These are phyloP conservation scores for Apamea monoglypha DNA, from an alignment of 2,888 invertebrate genomes.

Conservation along the genomic window DNA sequence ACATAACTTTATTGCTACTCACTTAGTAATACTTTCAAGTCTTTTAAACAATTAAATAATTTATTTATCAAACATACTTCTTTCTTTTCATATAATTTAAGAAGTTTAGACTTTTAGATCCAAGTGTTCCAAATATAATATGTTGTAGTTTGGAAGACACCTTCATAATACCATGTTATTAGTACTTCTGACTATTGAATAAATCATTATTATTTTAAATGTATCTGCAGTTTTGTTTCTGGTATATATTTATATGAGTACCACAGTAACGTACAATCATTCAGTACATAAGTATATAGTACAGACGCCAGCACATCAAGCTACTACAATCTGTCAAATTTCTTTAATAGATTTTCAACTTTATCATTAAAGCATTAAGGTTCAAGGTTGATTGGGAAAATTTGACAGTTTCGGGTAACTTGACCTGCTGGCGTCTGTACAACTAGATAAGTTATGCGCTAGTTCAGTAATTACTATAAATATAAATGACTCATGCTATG, in stretches of 20 bases:
- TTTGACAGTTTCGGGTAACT: no score
- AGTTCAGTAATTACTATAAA: constrained; percentile 17
- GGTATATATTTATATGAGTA: no score
- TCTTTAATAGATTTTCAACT: no score
- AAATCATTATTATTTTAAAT: constrained; percentile 16
- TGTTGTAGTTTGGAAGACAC: background rate
- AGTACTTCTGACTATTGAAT: constrained; percentile 5
- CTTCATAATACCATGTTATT: background rate
- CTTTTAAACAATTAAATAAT: constrained; percentile 22
- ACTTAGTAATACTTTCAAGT: constrained; percentile 24
- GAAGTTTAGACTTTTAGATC: background rate
- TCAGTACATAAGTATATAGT: background rate
- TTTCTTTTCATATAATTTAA: background rate
- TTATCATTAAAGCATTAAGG: no score
- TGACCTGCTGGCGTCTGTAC: no score
- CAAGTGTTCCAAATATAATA: no score
- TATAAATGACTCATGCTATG: constrained; percentile 1
- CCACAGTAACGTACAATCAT: background rate
- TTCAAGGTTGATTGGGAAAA: no score
- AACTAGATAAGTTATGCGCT: background rate
- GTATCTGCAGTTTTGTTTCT: background rate
- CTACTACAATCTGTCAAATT: no score
- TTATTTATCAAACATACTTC: background rate
- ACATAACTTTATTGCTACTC: constrained; percentile 1
- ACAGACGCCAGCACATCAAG: no score